Evolutionary conservation across 2,888 invertebrate genomes (phyloP), one percentile per base, ranked within the genome.

Genomic region (Perithous albicinctus): DNA sequence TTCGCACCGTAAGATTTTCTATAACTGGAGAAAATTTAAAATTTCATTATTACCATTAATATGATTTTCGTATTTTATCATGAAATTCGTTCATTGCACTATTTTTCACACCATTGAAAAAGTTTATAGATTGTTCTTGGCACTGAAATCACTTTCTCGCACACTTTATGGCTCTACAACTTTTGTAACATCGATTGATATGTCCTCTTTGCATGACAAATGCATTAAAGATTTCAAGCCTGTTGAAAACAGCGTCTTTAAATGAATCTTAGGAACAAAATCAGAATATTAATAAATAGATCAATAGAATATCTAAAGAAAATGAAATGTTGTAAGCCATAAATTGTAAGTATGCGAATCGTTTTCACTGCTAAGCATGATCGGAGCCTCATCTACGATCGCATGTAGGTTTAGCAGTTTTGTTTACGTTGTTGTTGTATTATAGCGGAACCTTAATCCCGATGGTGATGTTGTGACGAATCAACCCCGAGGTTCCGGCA

Each of bases 351-450:
- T 32, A 56, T 32, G 20, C 63, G 38, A 67, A 80, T 83, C 66
- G 69, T 82, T 85, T 87, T 88, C 88, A 88, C 86, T 88, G 88
- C 87, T 88, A 88, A 89, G 89, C 89, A 90, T 90, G 89, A 82
- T 63, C 74, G 32, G 66, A 78, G 75, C 84, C 77, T 85, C 75
- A 77, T 78, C 78, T 82, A 78, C 67, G 83, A 87, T 46, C 84
- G 80, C 88, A 87, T 80, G 88, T 91, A 92, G 91, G 84, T 86
- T 59, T 91, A 92, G 92, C 89, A 89, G 89, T 91, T 92, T 91
- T 90, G 90, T 92, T 92, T 91, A 92, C 88, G 90, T 92, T 91
- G 89, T 92, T 92, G 90, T 92, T 92, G 89, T 92, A 93, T 93
- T 91, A 89, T 92, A 93, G 92, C 91, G 89, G 92, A 87, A 90